A percentile compares a stretch with the other conserved stretches of the same genome.
Evolutionary conservation across 2,888 invertebrate species (phyloP).

Genomic region (Chloroclysta siterata): DNA sequence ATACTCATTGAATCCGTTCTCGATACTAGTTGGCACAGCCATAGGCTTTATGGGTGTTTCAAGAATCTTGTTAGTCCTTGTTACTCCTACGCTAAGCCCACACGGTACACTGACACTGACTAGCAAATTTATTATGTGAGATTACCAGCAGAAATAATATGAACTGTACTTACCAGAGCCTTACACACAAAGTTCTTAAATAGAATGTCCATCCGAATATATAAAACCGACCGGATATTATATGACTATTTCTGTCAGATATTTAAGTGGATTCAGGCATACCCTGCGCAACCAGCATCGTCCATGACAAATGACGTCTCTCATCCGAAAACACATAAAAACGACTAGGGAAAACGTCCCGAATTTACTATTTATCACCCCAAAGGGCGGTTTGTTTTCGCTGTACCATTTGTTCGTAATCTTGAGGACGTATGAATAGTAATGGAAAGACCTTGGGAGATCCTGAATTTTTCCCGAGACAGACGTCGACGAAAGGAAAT

Average conservation of each 20-base stretch:
- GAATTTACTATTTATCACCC: constrained; percentile 52
- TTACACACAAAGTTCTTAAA: not conserved
- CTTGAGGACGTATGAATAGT: constrained; percentile 30
- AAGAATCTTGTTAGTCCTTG: not conserved
- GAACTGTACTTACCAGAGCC: not conserved
- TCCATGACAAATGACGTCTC: constrained; percentile 58
- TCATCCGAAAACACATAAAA: constrained; percentile 54
- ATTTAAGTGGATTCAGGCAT: constrained; percentile 41
- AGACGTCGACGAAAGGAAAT: constrained; percentile 8
- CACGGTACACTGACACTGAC: constrained; percentile 17
- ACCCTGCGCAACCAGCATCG: constrained; percentile 34
- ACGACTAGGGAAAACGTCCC: constrained; percentile 41
- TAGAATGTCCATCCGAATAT: constrained; percentile 17
- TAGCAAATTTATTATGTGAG: not conserved
- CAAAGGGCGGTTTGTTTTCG: constrained; percentile 38
- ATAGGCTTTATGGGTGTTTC: not conserved
- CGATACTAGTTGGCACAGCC: not conserved
- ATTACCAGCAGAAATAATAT: not conserved
- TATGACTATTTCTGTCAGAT: constrained; percentile 32
- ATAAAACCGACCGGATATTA: constrained; percentile 26
- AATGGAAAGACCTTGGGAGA: constrained; percentile 23
- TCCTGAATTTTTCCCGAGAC: constrained; percentile 13
- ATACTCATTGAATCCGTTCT: not conserved
- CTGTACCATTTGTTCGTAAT: constrained; percentile 38
- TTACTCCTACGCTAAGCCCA: constrained; percentile 16